These are phyloP conservation scores for Xylocopa sonorina DNA, from an alignment of 1,140 invertebrate species.

Conservation along the genomic window DNA sequence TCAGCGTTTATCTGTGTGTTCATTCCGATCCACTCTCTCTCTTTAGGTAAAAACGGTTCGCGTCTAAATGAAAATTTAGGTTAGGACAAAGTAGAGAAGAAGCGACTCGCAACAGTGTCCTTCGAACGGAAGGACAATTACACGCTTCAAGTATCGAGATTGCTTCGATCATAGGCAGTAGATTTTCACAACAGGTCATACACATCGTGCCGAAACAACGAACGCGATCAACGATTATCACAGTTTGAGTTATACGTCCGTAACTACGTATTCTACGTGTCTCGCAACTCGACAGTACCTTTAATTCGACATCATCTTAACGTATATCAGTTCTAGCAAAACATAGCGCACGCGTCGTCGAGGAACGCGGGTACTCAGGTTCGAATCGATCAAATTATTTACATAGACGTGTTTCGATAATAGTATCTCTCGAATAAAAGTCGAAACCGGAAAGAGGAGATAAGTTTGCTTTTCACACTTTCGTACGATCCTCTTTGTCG, in stretches of 20 bases:
- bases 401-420: not conserved
- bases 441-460: too few relatives aligned
- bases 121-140: too few relatives aligned
- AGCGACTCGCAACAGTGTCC: not conserved
- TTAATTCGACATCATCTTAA: not conserved
- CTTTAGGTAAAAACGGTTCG: too few relatives aligned
- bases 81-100: not conserved
- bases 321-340: not conserved
- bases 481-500: not conserved
- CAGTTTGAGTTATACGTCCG: slow-evolving; percentile 77
- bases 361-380: not conserved
- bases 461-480: not conserved
- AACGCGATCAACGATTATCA: slow-evolving; percentile 78
- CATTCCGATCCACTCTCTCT: too few relatives aligned
- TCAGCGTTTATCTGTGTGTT: not conserved
- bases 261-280: slow-evolving; percentile 48
- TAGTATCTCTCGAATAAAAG: too few relatives aligned
- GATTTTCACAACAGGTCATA: not conserved
- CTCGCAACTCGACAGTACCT: not conserved
- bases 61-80: not conserved
- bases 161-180: not conserved
- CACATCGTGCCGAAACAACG: slow-evolving; percentile 49
- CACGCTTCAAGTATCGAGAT: not conserved
- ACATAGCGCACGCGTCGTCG: not conserved
- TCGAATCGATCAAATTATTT: not conserved